phyloP scores from a whole-genome alignment of 2,888 invertebrate species.

The Drosophila nr. medialis region DNA sequence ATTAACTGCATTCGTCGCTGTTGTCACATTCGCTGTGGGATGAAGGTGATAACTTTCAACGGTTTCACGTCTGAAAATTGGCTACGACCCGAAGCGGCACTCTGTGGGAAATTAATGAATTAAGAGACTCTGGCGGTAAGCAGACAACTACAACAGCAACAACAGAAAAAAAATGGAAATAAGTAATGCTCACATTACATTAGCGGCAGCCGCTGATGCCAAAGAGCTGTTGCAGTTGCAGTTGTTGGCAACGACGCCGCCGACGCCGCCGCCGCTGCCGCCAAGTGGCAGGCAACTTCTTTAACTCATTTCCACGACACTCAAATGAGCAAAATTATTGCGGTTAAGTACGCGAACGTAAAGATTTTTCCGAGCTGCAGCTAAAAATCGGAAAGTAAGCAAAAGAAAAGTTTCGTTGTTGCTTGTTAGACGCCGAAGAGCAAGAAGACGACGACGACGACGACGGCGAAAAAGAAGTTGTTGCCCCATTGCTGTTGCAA shows the following conservation, averaged over 20 bases:
- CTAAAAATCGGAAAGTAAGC: slow-evolving; percentile 65
- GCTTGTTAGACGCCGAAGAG: slow-evolving; percentile 54
- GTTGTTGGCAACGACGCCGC: slow-evolving; percentile 32
- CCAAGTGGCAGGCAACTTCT: slow-evolving; percentile 63
- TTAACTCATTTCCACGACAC: slow-evolving; percentile 81
- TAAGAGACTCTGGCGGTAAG: slow-evolving; percentile 61
- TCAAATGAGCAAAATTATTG: slow-evolving; percentile 81
- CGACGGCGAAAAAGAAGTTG: slow-evolving; percentile 5
- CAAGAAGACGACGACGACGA: slow-evolving; percentile 24
- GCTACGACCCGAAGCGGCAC: slow-evolving; percentile 53
- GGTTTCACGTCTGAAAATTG: slow-evolving; percentile 77
- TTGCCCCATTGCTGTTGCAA: not conserved
- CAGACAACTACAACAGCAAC: slow-evolving; percentile 32
- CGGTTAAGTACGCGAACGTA: slow-evolving; percentile 78
- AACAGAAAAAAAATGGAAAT: slow-evolving; percentile 69
- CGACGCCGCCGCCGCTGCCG: slow-evolving; percentile 43
- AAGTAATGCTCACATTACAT: slow-evolving; percentile 80
- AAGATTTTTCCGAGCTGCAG: slow-evolving; percentile 59
- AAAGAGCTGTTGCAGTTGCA: slow-evolving; percentile 27
- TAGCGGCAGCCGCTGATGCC: slow-evolving; percentile 57
- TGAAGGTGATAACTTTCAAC: slow-evolving; percentile 80
- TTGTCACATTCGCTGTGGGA: slow-evolving; percentile 46
- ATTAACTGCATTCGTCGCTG: slow-evolving; percentile 41
- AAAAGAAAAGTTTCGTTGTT: slow-evolving; percentile 56
- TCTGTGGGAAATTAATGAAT: slow-evolving; percentile 80